Evolutionary conservation across 92 coral and sea anemone species (phyloP), one percentile per base, ranked within the genome.

Genomic region (Phymanthus crucifer): DNA sequence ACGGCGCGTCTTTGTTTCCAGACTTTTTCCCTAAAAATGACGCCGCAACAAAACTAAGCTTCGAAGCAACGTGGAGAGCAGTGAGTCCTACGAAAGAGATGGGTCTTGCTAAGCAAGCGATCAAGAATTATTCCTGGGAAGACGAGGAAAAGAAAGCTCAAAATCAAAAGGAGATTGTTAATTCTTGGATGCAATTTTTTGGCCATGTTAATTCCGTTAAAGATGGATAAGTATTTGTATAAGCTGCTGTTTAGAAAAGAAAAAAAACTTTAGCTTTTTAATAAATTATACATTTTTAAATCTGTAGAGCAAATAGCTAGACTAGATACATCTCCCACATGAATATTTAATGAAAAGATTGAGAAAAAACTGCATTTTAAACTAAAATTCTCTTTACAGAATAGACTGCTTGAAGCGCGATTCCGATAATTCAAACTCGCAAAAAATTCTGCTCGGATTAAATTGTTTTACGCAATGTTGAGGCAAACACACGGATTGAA

Each of bases 151-250:
- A 74, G 13, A 70, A 35, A n/a, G 36, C 18, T 21, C 32, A 61
- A 37, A 57, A 57, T 32, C 18, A 77, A 9, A 34, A 65, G 54
- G 14, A 82, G 32, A 74, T 82, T 24, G 77, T 82, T 4, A 73
- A 66, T 26, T 82, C 86, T 1, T 82, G 77, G 73, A 57, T 82
- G 80, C 79, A 74, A 66, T 82, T 82, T 46, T 82, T 82, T 82
- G 86, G 86, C n/a, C 81, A 77, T n/a, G 72, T 40, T 31, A 64
- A 64, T 36, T 18, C 57, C 31, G 81, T 77, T 0, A 77, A 77
- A 61, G 50, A 77, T 64, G 71, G 81, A 21, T 58, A 29, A 75
- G 43, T 29, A 31, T 36, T 4, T 43, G 34, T 70, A 13, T 6
- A 43, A 11, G 9, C n/a, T 61, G 1, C 13, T 61, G 68, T 29